Percentiles rank a stretch among this genome's conserved stretches.
Evolutionary conservation across 2,888 invertebrate species (phyloP).

Genomic region (Diloba caeruleocephala): DNA sequence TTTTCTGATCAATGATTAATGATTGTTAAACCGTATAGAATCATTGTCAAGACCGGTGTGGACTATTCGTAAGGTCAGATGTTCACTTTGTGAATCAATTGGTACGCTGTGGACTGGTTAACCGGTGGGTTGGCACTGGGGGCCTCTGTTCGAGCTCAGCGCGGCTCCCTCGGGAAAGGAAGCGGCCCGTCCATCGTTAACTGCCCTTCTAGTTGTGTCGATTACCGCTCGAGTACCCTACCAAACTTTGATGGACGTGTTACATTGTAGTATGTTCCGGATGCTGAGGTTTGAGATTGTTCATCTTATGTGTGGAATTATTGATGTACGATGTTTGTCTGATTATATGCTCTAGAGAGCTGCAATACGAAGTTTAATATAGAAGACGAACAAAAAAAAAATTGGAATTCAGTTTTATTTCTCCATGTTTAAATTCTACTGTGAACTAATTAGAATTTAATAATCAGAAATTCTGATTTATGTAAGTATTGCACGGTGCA

Average conservation of each 20-base stretch:
- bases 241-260: constrained; percentile 86
- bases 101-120: constrained; percentile 54
- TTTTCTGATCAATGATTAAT: constrained; percentile 50
- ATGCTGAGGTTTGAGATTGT: constrained; percentile 67
- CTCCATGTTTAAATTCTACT: neutral
- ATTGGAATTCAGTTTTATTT: neutral
- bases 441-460: neutral
- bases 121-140: constrained; percentile 59
- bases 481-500: too few species aligned
- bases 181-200: constrained; percentile 81
- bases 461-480: too few species aligned
- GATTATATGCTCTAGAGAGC: constrained; percentile 4
- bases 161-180: constrained; percentile 84
- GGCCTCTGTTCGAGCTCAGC: constrained; percentile 42
- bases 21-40: constrained; percentile 23
- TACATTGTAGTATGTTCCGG: constrained; percentile 73
- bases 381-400: neutral
- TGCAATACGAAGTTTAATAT: neutral
- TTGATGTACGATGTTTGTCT: constrained; percentile 12
- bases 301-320: constrained; percentile 36
- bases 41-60: constrained; percentile 63
- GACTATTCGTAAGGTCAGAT: constrained; percentile 51
- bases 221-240: constrained; percentile 82
- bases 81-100: constrained; percentile 32
- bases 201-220: constrained; percentile 86